Percentiles rank a stretch among this genome's conserved stretches.
Evolutionary conservation across 2,888 invertebrate genomes (phyloP).

Genomic region (Philhelius pedissequus): DNA sequence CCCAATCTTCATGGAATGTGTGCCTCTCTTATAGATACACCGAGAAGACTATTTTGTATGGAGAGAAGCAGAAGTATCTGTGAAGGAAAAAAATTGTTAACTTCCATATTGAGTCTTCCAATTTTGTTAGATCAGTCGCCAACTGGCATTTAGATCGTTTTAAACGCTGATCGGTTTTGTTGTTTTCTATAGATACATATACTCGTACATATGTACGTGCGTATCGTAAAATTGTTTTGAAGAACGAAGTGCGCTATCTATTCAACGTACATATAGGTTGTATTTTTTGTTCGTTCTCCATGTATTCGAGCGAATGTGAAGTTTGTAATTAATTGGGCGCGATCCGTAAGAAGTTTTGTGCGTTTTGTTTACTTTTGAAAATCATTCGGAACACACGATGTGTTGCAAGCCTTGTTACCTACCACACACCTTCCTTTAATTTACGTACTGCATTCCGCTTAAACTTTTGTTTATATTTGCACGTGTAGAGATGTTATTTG

Average conservation of each 20-base stretch:
- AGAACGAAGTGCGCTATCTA: conserved; percentile 38
- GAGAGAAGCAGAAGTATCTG: conserved; percentile 58
- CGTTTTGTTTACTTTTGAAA: conserved; percentile 59
- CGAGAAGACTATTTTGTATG: conserved; percentile 23
- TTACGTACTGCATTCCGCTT: conserved; percentile 48
- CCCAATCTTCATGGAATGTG: conserved; percentile 40
- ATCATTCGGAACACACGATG: conserved; percentile 19
- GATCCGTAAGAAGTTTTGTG: conserved; percentile 43
- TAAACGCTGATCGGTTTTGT: conserved; percentile 46
- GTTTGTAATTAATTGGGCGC: conserved; percentile 61
- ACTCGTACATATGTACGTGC: conserved; percentile 13
- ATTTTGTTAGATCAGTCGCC: conserved; percentile 66
- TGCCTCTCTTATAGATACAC: conserved; percentile 44
- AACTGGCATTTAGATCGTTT: conserved; percentile 68
- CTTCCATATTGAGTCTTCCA: conserved; percentile 66
- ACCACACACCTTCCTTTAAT: background rate
- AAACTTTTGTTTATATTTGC: conserved; percentile 59
- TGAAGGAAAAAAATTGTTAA: conserved; percentile 48
- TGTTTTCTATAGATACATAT: background rate
- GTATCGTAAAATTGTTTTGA: conserved; percentile 29
- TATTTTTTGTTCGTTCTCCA: background rate
- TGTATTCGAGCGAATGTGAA: conserved; percentile 38
- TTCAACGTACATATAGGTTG: conserved; percentile 34
- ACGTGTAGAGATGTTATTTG: conserved; percentile 44
- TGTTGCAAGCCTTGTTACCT: background rate